phyloP scores from a whole-genome alignment of 2,888 invertebrate species.

The Pseudoips prasinana region DNA sequence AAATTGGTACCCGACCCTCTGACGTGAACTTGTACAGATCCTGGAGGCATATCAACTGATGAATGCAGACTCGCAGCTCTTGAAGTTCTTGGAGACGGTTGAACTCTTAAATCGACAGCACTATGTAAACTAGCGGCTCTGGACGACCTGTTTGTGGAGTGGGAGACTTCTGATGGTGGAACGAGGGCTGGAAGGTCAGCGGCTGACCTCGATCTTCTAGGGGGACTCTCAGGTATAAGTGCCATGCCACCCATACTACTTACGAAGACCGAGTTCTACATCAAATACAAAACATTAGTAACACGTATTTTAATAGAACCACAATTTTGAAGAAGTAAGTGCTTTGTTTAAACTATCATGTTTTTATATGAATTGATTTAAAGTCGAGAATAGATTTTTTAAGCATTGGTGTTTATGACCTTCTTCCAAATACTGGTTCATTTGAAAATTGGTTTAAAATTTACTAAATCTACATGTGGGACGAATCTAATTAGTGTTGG shows the following conservation, averaged over 20 bases:
- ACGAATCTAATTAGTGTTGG: too few species aligned
- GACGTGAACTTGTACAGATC: slow-evolving; percentile 68
- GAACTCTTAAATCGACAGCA: slow-evolving; percentile 66
- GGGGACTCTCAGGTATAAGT: slow-evolving; percentile 85
- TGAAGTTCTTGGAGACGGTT: slow-evolving; percentile 64
- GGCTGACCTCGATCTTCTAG: slow-evolving; percentile 90
- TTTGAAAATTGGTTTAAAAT: too few species aligned
- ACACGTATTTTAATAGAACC: too few species aligned
- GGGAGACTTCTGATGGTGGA: slow-evolving; percentile 75
- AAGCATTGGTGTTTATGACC: too few species aligned
- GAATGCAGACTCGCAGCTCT: slow-evolving; percentile 71
- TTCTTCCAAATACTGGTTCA: too few species aligned
- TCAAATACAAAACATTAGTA: slow-evolving; percentile 9
- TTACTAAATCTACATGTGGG: too few species aligned
- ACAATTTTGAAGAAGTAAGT: too few species aligned
- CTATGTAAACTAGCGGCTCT: slow-evolving; percentile 73
- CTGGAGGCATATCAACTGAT: slow-evolving; percentile 61
- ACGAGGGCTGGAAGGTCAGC: slow-evolving; percentile 90
- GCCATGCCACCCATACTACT: slow-evolving; percentile 86
- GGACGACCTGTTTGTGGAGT: slow-evolving; percentile 61
- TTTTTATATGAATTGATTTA: too few species aligned
- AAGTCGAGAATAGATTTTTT: too few species aligned
- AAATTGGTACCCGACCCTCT: slow-evolving; percentile 63
- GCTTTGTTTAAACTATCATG: too few species aligned
- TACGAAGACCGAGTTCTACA: slow-evolving; percentile 93